A percentile compares a stretch with the other conserved stretches of the same genome.
phyloP scores from a whole-genome alignment of 2,797 vertebrate species.

The Pempheris klunzingeri region DNA sequence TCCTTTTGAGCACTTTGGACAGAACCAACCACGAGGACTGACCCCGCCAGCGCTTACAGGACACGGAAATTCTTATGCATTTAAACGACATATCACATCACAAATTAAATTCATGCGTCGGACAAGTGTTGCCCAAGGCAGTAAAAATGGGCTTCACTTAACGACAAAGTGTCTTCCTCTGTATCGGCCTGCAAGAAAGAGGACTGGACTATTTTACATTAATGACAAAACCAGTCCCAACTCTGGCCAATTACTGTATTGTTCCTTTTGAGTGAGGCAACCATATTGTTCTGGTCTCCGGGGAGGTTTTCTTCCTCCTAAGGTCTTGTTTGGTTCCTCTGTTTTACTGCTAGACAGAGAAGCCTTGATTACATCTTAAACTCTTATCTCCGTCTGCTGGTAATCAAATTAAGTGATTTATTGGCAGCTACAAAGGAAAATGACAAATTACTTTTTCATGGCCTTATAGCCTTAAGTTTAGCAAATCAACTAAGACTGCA shows the following conservation, averaged over 20 bases:
- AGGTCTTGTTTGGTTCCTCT: slow-evolving; percentile 60
- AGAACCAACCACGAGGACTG: neutral
- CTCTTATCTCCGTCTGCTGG: slow-evolving; percentile 22
- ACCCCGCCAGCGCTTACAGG: neutral
- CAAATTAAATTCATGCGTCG: too few relatives aligned
- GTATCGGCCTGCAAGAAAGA: slow-evolving; percentile 1
- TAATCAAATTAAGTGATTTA: slow-evolving; percentile 43
- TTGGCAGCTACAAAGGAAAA: slow-evolving; percentile 14
- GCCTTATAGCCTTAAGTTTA: neutral
- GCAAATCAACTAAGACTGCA: slow-evolving; percentile 12
- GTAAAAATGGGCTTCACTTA: neutral
- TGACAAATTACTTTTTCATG: slow-evolving; percentile 17
- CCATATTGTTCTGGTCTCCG: slow-evolving; percentile 34
- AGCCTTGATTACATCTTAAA: slow-evolving; percentile 51
- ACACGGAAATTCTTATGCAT: neutral
- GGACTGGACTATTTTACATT: slow-evolving; percentile 17
- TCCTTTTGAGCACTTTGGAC: slow-evolving; percentile 8
- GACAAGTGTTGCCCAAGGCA: neutral
- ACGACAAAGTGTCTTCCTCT: neutral
- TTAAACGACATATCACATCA: neutral
- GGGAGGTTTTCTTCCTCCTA: slow-evolving; percentile 65
- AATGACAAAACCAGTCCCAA: slow-evolving; percentile 55
- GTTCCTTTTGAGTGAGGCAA: slow-evolving; percentile 44
- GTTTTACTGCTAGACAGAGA: slow-evolving; percentile 15
- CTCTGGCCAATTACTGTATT: slow-evolving; percentile 30